Evolutionary conservation across 2,113 vertebrate species (phyloP).

Genomic region (Prietella phreatophila): DNA sequence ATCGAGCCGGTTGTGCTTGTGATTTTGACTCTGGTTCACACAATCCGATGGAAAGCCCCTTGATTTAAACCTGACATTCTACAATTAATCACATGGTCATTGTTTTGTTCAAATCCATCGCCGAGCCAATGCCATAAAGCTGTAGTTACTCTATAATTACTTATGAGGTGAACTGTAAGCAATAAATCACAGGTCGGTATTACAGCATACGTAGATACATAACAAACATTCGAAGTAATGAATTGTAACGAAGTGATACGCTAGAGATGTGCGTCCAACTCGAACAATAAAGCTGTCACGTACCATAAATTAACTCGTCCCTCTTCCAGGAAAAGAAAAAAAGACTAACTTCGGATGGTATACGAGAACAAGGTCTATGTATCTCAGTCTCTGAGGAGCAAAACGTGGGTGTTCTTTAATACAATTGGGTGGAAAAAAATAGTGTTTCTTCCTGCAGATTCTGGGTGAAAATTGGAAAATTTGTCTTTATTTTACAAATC

Average conservation of each 20-base stretch:
- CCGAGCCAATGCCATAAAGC: not conserved
- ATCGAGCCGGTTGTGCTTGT: not conserved
- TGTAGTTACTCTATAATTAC: constrained; percentile 17
- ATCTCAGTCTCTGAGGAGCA: not conserved
- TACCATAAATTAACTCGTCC: not conserved
- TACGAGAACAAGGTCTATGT: not conserved
- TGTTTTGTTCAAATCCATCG: not conserved
- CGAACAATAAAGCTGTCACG: constrained; percentile 20
- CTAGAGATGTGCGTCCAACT: not conserved
- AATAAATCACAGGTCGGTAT: constrained; percentile 15
- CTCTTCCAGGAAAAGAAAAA: not conserved
- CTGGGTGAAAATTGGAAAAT: not conserved
- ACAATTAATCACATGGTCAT: not conserved
- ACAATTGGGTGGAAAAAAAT: too few species aligned
- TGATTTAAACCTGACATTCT: constrained; percentile 10
- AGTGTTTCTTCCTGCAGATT: not conserved
- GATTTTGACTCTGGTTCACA: not conserved
- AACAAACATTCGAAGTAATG: constrained; percentile 16
- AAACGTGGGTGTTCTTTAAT: not conserved
- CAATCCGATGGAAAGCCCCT: constrained; percentile 2
- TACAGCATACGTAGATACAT: constrained; percentile 8
- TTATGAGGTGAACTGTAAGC: not conserved
- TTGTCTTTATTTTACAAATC: not conserved
- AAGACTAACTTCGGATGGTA: not conserved
- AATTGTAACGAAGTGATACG: constrained; percentile 10